These are phyloP conservation scores for Polymixis lichenea DNA, from an alignment of 2,888 invertebrate species.

Conservation along the genomic window DNA sequence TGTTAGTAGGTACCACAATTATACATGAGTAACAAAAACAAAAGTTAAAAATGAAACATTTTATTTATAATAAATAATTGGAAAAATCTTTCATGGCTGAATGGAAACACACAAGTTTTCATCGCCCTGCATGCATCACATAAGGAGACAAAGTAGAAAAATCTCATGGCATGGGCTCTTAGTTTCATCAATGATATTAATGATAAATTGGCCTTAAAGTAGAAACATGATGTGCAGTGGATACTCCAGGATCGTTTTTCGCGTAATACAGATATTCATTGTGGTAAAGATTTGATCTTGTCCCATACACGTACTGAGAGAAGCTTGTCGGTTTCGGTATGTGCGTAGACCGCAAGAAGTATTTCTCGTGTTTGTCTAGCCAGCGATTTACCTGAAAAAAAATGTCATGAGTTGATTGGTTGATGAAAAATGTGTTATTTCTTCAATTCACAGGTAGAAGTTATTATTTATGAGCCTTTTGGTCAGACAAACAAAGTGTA, in stretches of 20 bases:
- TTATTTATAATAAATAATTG: background rate
- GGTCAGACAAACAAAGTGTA: too few species aligned
- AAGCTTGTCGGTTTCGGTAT: constrained; percentile 9
- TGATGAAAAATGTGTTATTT: too few species aligned
- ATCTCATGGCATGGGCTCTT: background rate
- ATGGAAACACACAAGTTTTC: background rate
- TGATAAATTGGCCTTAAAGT: background rate
- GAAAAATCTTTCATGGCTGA: background rate
- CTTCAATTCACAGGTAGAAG: too few species aligned
- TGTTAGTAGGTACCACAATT: too few species aligned
- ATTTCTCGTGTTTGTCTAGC: constrained; percentile 54
- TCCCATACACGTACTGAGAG: constrained; percentile 22
- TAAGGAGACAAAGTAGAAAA: background rate
- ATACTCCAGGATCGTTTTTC: background rate
- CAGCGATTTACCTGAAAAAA: constrained; percentile 45
- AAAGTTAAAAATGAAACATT: too few species aligned
- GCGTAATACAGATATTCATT: background rate
- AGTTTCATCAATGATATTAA: background rate
- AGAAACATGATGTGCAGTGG: background rate
- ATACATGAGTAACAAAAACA: too few species aligned
- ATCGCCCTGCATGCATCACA: background rate
- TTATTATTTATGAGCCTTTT: too few species aligned
- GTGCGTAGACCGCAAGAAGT: constrained; percentile 26
- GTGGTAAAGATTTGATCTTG: background rate
- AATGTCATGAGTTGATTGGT: too few species aligned